These are phyloP conservation scores for Eumerus sabulonum DNA, from an alignment of 2,888 invertebrate species.

Conservation along the genomic window DNA sequence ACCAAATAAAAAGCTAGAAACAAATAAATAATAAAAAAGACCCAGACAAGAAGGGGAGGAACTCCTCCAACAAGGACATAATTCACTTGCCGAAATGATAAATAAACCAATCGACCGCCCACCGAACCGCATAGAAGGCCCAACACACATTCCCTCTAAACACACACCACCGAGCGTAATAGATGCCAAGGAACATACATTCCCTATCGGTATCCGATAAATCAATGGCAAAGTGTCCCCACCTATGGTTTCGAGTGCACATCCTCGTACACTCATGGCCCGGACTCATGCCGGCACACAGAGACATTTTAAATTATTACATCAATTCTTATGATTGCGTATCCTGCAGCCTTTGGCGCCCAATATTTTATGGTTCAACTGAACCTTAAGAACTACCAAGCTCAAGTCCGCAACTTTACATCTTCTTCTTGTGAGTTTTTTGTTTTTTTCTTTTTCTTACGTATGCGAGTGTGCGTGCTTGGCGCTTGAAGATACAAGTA, in stretches of 20 bases:
- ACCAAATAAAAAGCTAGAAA: neutral
- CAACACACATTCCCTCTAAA: neutral
- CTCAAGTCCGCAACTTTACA: slow-evolving; percentile 32
- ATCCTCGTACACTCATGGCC: neutral
- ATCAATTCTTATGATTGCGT: slow-evolving; percentile 69
- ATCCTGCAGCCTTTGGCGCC: slow-evolving; percentile 69
- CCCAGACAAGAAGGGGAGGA: slow-evolving; percentile 25
- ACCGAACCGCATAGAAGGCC: slow-evolving; percentile 17
- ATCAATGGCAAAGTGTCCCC: slow-evolving; percentile 61
- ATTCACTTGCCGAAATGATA: slow-evolving; percentile 63
- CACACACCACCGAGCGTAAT: slow-evolving; percentile 26
- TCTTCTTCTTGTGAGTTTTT: no score
- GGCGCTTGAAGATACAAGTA: slow-evolving; percentile 8
- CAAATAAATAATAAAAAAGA: no score
- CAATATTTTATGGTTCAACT: slow-evolving; percentile 67
- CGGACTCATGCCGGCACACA: slow-evolving; percentile 54
- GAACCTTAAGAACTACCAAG: slow-evolving; percentile 44
- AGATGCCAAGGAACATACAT: slow-evolving; percentile 61
- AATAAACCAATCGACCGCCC: slow-evolving; percentile 66
- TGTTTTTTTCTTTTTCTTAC: neutral
- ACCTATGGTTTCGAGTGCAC: slow-evolving; percentile 26
- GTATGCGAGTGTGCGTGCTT: slow-evolving; percentile 1
- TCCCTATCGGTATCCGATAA: slow-evolving; percentile 56
- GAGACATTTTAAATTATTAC: slow-evolving; percentile 68
- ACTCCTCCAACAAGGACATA: slow-evolving; percentile 42